Evolutionary conservation across 2,888 invertebrate species (phyloP).

Genomic region (Chironomus tentans): DNA sequence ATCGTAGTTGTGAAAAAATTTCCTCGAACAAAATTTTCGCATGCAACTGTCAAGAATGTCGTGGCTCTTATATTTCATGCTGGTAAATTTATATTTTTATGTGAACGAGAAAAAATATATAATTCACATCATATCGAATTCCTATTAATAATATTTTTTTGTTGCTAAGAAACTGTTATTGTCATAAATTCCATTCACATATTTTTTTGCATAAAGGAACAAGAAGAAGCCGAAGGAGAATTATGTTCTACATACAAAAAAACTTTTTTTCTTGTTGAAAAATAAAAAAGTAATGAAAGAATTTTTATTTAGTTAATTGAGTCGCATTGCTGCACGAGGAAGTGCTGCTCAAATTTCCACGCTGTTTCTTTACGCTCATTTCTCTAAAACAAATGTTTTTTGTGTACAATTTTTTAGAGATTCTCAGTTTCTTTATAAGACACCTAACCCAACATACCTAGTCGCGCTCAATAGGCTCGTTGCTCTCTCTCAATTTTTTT

Average conservation of each 20-base stretch:
- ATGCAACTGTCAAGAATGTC: not conserved
- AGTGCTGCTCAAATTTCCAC: not conserved
- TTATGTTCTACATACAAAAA: too few relatives aligned
- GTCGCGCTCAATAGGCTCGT: not conserved
- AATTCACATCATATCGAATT: constrained; percentile 6
- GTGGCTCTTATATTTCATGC: not conserved
- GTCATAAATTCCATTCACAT: constrained; percentile 1
- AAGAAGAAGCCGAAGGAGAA: not conserved
- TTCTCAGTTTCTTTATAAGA: not conserved
- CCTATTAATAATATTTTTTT: constrained; percentile 11
- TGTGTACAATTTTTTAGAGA: not conserved
- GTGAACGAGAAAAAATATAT: not conserved
- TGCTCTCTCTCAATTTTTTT: constrained; percentile 16
- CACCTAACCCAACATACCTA: not conserved
- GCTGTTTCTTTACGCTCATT: not conserved
- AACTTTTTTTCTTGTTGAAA: too few relatives aligned
- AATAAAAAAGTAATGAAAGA: too few relatives aligned
- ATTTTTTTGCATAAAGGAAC: not conserved
- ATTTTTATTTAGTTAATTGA: not conserved
- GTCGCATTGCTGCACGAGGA: not conserved
- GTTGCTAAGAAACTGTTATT: constrained; percentile 16
- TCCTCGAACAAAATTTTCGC: not conserved
- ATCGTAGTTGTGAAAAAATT: too few relatives aligned
- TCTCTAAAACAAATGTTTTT: not conserved
- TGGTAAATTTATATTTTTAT: not conserved